These are phyloP conservation scores for Accipiter cooperii DNA, from an alignment of 2,113 vertebrate genomes.

Conservation along the genomic window DNA sequence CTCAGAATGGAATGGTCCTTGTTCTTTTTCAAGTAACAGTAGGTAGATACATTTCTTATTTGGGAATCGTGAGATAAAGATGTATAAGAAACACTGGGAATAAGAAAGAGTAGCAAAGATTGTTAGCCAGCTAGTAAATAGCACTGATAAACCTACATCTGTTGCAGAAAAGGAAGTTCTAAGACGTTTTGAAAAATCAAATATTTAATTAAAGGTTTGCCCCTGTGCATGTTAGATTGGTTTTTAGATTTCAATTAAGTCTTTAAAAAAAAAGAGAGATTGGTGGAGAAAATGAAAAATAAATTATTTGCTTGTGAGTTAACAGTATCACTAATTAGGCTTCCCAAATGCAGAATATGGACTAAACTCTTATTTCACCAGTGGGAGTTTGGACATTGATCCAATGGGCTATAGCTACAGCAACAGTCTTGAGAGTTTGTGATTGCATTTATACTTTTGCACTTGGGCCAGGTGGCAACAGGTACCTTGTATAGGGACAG, in stretches of 20 bases:
- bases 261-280: neutral
- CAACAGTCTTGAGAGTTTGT: neutral
- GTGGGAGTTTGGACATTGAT: neutral
- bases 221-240: neutral
- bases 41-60: neutral
- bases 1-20: neutral
- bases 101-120: neutral
- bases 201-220: neutral
- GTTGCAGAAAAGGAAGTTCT: neutral
- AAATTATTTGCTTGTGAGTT: neutral
- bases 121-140: neutral
- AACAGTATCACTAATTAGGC: neutral
- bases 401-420: neutral
- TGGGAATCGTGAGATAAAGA: neutral
- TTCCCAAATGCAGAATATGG: neutral
- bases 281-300: neutral
- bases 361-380: neutral
- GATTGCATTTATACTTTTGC: neutral
- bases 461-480: neutral
- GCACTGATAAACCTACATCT: neutral
- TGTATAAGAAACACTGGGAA: neutral
- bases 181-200: neutral
- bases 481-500: neutral
- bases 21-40: neutral
- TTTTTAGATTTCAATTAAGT: neutral